Conservation (phyloP, 2,113 vertebrate species). For the Misgurnus anguillicaudatus region DNA sequence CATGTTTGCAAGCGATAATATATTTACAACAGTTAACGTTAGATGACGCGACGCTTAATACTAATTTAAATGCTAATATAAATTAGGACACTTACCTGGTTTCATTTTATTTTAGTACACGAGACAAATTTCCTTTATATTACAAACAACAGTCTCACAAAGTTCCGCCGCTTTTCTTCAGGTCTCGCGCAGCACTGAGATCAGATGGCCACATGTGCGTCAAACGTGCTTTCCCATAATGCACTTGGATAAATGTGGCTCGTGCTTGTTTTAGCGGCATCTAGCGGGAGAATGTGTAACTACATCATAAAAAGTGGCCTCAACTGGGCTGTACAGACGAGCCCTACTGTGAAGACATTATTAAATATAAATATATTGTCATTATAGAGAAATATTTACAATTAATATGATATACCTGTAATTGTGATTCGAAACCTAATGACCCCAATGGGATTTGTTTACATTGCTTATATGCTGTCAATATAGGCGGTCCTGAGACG, state of each 20-base stretch:
- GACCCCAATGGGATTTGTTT: no score
- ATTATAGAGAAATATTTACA: no score
- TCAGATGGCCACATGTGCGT: conserved; percentile 31
- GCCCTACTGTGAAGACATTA: no score
- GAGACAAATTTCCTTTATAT: not conserved
- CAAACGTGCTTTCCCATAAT: conserved; percentile 24
- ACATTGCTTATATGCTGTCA: no score
- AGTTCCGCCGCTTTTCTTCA: not conserved
- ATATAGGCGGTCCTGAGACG: no score
- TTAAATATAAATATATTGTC: no score
- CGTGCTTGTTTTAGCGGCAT: not conserved
- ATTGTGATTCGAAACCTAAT: no score
- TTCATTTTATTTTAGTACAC: conserved; percentile 11
- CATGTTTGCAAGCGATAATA: not conserved
- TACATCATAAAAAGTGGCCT: not conserved
- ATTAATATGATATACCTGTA: no score
- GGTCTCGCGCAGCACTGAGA: not conserved
- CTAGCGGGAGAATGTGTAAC: not conserved
- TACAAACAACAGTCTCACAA: not conserved
- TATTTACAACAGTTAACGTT: not conserved
- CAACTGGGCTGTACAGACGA: no score
- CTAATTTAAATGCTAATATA: not conserved
- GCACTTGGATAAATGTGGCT: not conserved
- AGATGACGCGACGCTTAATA: not conserved
- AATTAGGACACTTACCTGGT: conserved; percentile 22